Base-by-base conservation (phyloP, 2,113 vertebrate genomes). In the Prionailurus viverrinus region DNA sequence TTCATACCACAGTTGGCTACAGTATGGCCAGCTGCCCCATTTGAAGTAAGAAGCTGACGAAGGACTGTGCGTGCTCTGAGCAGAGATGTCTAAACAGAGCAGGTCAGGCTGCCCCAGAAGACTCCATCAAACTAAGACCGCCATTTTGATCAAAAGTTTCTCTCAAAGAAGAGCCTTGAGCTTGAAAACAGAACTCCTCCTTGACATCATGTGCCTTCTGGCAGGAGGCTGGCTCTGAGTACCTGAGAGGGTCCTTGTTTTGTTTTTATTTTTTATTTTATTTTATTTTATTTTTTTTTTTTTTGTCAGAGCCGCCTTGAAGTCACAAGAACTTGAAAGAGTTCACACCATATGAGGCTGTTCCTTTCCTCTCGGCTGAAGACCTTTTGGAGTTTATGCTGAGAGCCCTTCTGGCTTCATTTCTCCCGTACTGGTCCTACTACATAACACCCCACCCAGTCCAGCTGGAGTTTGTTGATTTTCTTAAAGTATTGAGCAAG, bases 401-500 rank as follows among this genome's bases (percentile, higher is more conserved):
- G 84, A 91, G n/a, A 87, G 82, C 93, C 65, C 84, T n/a, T 94
- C 93, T 98, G 96, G 89, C 96, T 85, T 85, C 91, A 65, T 95
- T 97, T 97, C 79, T 93, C 97, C 63, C n/a, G 27, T 96, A 23
- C 95, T 86, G 21, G 45, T 39, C n/a, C n/a, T 93, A 74, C 76
- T 53, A 11, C 45, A 29, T 63, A 89, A 82, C 63, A 80, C 33
- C 6, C 83, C 63, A 83, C 86, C 87, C 53, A 68, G 58, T 65
- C 66, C 79, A 94, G 85, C 93, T 93, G 66, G 78, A 95, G 48
- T 86, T 89, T 61, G 69, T 89, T 53, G 88, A 36, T 66, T 81
- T 73, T 80, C 51, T 95, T 85, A 36, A 71, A 66, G 21, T 63
- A 68, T 27, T 78, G 79, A 94, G 76, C 53, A 81, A 85, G 21